These are phyloP conservation scores for Alca torda DNA, from an alignment of 2,797 vertebrate species.

Conservation along the genomic window DNA sequence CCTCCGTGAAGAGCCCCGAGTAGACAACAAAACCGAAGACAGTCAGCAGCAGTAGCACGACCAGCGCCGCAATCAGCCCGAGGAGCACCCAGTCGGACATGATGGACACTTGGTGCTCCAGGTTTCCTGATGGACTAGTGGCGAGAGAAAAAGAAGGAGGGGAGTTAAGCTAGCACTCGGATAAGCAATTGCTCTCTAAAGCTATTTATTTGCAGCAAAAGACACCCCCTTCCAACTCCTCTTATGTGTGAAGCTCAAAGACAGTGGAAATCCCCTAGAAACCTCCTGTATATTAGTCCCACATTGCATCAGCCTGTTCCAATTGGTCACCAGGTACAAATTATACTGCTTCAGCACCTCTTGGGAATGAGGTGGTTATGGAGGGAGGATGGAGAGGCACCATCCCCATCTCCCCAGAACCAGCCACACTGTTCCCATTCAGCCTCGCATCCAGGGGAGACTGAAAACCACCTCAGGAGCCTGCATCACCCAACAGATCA, in stretches of 20 bases:
- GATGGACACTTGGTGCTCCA: slow-evolving; percentile 49
- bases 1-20: slow-evolving; percentile 83
- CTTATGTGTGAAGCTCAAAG: background rate
- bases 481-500: background rate
- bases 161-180: background rate
- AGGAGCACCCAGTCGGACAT: slow-evolving; percentile 86
- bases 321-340: slow-evolving; percentile 28
- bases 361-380: background rate
- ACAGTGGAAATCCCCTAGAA: background rate
- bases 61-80: slow-evolving; percentile 75
- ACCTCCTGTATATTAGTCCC: background rate
- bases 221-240: background rate
- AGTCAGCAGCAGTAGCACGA: slow-evolving; percentile 78
- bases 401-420: background rate
- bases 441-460: background rate
- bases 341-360: background rate
- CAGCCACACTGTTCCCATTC: background rate
- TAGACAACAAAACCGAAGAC: slow-evolving; percentile 81
- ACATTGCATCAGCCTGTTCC: slow-evolving; percentile 22
- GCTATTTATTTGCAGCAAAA: background rate
- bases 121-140: slow-evolving; percentile 16
- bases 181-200: background rate
- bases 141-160: slow-evolving; percentile 1
- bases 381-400: background rate
- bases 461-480: accelerated